A percentile compares a stretch with the other conserved stretches of the same genome.
These are phyloP conservation scores for Musca vetustissima DNA, from an alignment of 1,140 invertebrate species.

Conservation along the genomic window DNA sequence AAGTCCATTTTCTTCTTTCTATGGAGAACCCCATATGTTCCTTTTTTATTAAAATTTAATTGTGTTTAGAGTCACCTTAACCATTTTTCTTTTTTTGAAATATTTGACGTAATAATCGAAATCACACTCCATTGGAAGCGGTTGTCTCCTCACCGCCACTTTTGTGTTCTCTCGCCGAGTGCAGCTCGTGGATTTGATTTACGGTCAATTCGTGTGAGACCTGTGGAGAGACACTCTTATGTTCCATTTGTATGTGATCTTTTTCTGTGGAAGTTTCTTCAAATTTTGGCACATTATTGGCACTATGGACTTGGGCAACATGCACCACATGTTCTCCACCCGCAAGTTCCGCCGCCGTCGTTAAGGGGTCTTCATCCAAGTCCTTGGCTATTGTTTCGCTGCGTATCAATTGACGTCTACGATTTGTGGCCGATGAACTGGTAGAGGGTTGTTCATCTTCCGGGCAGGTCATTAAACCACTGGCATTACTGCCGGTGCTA, in stretches of 20 bases:
- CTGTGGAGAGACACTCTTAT: background rate
- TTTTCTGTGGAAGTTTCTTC: no score
- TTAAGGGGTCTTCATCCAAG: slow-evolving; percentile 34
- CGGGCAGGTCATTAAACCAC: background rate
- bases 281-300: background rate
- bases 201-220: background rate
- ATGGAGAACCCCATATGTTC: no score
- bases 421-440: background rate
- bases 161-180: background rate
- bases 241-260: no score
- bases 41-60: no score
- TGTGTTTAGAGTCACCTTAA: background rate
- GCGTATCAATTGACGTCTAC: slow-evolving; percentile 31
- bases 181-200: background rate
- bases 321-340: slow-evolving; percentile 27
- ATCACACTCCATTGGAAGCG: slow-evolving; percentile 9
- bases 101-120: slow-evolving; percentile 8
- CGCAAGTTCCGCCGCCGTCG: background rate
- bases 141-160: background rate
- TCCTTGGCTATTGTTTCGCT: slow-evolving; percentile 49
- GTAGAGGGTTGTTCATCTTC: background rate
- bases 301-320: slow-evolving; percentile 39
- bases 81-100: slow-evolving; percentile 12
- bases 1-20: no score
- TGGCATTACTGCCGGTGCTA: background rate